phyloP scores from a whole-genome alignment of 2,888 invertebrate genomes.

The Phaonia tiefii region DNA sequence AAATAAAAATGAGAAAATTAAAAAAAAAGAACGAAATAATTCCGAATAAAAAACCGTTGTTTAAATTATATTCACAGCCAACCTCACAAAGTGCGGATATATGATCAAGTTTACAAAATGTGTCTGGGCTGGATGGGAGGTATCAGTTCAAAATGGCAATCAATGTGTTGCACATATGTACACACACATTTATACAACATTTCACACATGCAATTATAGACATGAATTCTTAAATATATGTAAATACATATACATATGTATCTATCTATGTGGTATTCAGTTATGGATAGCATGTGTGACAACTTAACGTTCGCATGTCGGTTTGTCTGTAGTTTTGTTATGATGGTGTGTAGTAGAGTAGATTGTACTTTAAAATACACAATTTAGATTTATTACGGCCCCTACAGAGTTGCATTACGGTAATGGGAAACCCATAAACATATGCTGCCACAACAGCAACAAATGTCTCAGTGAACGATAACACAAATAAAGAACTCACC shows the following conservation, averaged over 20 bases:
- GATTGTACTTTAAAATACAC: too few species aligned
- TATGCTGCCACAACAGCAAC: background rate
- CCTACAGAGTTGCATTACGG: slow-evolving; percentile 30
- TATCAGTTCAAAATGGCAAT: too few species aligned
- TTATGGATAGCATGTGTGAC: too few species aligned
- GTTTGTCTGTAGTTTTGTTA: background rate
- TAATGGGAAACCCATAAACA: slow-evolving; percentile 35
- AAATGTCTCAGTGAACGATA: background rate
- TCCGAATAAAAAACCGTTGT: background rate
- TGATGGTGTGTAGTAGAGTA: background rate
- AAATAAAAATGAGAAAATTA: slow-evolving; percentile 15
- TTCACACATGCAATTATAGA: background rate
- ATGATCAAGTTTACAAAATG: too few species aligned
- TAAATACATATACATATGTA: too few species aligned
- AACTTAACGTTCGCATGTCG: background rate
- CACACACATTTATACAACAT: background rate
- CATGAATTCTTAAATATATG: too few species aligned
- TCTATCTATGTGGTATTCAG: too few species aligned
- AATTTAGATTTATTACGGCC: slow-evolving; percentile 32
- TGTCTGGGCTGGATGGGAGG: too few species aligned
- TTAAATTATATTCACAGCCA: background rate
- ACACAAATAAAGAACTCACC: background rate
- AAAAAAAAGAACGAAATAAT: too few species aligned
- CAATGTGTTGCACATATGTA: slow-evolving; percentile 16
- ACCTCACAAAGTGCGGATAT: background rate